Base-by-base conservation (phyloP, 2,113 vertebrate species). In the Tor tambroides region DNA sequence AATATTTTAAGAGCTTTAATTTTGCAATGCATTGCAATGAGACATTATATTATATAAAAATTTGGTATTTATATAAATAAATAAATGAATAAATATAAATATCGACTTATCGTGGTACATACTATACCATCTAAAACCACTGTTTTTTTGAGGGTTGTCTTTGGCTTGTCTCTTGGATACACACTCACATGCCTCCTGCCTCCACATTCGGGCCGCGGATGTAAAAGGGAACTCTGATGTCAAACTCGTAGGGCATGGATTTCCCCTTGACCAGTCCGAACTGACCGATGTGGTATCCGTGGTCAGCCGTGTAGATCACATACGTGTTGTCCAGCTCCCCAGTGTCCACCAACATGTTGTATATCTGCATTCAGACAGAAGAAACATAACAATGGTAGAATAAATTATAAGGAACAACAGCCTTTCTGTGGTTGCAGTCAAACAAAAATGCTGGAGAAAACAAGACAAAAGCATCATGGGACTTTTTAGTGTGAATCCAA, bases 211-310 rank as follows among this genome's bases (percentile, higher is more conserved):
- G 98, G 87, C 98, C 98, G 90, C 98, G 92, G 87, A 99, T 93
- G 71, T 96, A 99, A 92, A 99, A 99, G 0, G 98, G 98, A 82
- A 99, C 98, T 92, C 98, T 92, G 94, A 99, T 98, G 94, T 99
- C 98, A 15, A 99, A 99, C 93, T 99, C 98, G 0, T 99, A 99
- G 0, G 98, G 98, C 98, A 99, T 98, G 43, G 98, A 99, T 93
- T 99, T 99, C 35, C 98, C 98, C 94, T 99, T 99, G 80, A 99
- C 97, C 83, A 99, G 95, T 26, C 98, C 98, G 9, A 99, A 99
- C 93, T 99, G 98, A 82, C 98, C 98, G 35, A 99, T 98, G 92
- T 99, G 98, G 91, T 99, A 99, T 12, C 98, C 98, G 1, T 99
- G 98, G 89, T 99, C 98, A 0, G 98, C 97, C 0, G 98, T 99